Percentiles rank a stretch among this genome's conserved stretches.
phyloP scores from a whole-genome alignment of 2,113 vertebrate species.

The Crocuta crocuta region DNA sequence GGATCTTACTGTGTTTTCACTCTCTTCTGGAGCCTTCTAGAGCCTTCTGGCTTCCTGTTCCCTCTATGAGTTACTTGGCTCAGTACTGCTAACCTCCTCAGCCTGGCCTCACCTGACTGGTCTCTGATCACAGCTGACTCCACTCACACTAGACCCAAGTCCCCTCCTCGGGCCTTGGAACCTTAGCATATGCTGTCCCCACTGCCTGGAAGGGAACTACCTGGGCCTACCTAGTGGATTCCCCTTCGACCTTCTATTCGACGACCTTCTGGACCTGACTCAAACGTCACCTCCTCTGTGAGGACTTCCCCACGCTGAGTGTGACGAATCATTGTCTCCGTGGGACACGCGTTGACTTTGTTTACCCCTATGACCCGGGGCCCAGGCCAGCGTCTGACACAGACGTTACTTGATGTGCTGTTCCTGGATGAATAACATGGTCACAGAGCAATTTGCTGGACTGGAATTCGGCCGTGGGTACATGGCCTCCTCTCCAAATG shows the following conservation, averaged over 20 bases:
- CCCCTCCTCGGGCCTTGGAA: background rate
- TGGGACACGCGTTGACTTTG: background rate
- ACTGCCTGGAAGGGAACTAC: background rate
- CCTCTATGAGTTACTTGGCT: background rate
- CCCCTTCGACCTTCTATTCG: background rate
- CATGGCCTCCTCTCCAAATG: fast-evolving
- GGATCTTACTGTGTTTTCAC: fast-evolving
- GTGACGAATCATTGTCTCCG: background rate
- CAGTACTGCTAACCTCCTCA: fast-evolving
- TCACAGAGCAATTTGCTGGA: fast-evolving
- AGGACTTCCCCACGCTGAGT: background rate
- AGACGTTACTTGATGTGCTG: fast-evolving
- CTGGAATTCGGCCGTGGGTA: fast-evolving
- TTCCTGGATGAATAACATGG: fast-evolving
- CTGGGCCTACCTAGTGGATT: background rate
- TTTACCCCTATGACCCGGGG: background rate
- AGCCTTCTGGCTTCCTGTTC: fast-evolving
- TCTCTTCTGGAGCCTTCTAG: no score
- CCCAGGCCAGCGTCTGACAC: background rate
- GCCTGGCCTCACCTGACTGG: background rate
- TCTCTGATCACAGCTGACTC: background rate
- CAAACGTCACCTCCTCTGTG: background rate
- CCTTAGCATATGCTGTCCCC: background rate
- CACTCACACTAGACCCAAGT: background rate
- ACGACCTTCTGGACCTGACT: background rate